A percentile compares a stretch with the other conserved stretches of the same genome.
phyloP scores from a whole-genome alignment of 2,113 vertebrate species.

The Eleginops maclovinus region DNA sequence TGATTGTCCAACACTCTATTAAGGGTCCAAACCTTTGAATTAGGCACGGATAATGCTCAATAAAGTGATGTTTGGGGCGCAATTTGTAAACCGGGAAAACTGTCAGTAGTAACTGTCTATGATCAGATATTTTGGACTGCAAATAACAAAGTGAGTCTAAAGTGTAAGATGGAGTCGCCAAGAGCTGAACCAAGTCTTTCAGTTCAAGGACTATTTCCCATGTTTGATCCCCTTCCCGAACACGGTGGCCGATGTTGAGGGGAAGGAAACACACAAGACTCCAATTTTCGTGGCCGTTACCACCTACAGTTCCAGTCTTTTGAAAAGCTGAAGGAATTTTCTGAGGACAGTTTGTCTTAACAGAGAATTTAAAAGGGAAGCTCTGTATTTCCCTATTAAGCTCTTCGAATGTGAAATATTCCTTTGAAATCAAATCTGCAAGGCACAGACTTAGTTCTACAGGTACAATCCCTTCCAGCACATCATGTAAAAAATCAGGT shows the following conservation, averaged over 20 bases:
- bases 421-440: slow-evolving; percentile 10
- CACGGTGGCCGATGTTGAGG: not conserved
- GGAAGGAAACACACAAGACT: slow-evolving; percentile 12
- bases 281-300: slow-evolving; percentile 14
- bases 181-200: slow-evolving; percentile 19
- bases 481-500: slow-evolving; percentile 15
- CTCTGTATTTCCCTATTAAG: not conserved
- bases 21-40: too few relatives aligned
- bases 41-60: too few relatives aligned
- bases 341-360: not conserved
- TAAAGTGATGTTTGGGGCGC: too few relatives aligned
- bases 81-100: too few relatives aligned
- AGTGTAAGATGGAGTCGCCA: not conserved
- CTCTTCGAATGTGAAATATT: not conserved
- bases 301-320: not conserved
- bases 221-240: not conserved
- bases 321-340: not conserved
- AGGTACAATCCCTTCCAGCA: slow-evolving; percentile 8
- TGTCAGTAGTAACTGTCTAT: too few relatives aligned
- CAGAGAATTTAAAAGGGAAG: slow-evolving; percentile 16
- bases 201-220: slow-evolving; percentile 12
- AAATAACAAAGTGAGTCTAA: too few relatives aligned
- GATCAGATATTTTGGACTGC: too few relatives aligned
- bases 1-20: too few relatives aligned
- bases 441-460: not conserved